A percentile compares a stretch with the other conserved stretches of the same genome.
phyloP scores from a whole-genome alignment of 2,797 vertebrate species.

The Melanotaenia pygmaea region DNA sequence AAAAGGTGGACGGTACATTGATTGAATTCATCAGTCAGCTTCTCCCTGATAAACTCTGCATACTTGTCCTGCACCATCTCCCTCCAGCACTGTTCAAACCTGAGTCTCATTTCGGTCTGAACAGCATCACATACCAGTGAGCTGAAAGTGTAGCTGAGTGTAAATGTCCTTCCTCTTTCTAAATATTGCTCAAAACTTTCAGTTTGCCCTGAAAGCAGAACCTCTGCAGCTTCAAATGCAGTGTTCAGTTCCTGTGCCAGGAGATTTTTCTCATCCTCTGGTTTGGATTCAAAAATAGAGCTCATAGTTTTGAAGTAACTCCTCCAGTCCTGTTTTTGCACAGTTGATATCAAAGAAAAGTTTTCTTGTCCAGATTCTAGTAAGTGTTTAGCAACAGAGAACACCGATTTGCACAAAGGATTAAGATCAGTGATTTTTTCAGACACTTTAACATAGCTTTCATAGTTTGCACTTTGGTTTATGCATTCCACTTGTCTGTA shows the following conservation, averaged over 20 bases:
- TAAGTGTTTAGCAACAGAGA: constrained; percentile 43
- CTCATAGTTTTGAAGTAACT: constrained; percentile 53
- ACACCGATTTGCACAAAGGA: constrained; percentile 53
- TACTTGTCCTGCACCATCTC: constrained; percentile 61
- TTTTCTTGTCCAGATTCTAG: constrained; percentile 5
- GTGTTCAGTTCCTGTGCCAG: constrained; percentile 7
- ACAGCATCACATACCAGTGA: constrained; percentile 17
- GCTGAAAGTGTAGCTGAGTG: constrained; percentile 32
- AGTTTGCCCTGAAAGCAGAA: constrained; percentile 30
- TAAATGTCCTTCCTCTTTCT: constrained; percentile 41
- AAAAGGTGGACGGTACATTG: constrained; percentile 57
- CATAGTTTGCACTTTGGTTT: constrained; percentile 34
- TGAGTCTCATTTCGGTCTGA: constrained; percentile 35
- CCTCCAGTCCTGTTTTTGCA: constrained; percentile 49
- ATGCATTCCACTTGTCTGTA: constrained; percentile 56
- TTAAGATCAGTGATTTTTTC: constrained; percentile 14
- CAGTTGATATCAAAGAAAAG: constrained; percentile 8
- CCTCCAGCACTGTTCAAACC: constrained; percentile 62
- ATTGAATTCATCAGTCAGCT: constrained; percentile 66
- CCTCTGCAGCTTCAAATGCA: constrained; percentile 25
- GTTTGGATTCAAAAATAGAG: constrained; percentile 32
- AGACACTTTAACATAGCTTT: constrained; percentile 42
- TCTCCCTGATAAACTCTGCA: constrained; percentile 58
- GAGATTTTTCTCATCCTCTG: constrained; percentile 29
- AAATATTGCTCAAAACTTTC: constrained; percentile 34